Conservation (phyloP, 53 echinoderm and acorn worm genomes). For the Crossaster papposus region DNA sequence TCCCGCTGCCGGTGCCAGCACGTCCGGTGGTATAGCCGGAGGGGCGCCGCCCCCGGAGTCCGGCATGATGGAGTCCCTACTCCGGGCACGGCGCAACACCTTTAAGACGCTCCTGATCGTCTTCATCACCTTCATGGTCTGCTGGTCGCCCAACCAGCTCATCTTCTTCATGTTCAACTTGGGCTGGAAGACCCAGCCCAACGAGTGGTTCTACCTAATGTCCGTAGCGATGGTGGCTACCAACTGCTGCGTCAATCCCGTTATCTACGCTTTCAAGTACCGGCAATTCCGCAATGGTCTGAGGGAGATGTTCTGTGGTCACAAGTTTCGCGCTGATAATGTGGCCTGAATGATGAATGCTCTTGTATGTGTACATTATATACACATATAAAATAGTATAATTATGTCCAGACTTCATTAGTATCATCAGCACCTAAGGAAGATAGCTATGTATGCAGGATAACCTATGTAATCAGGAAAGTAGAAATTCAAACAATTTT, state of each 20-base stretch:
- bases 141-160: constrained; percentile 71
- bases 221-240: constrained; percentile 62
- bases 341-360: not conserved
- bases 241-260: constrained; percentile 61
- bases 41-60: not conserved
- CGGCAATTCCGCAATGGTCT: constrained; percentile 45
- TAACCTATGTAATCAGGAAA: no score
- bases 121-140: constrained; percentile 55
- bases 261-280: constrained; percentile 65
- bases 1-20: not conserved
- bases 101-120: constrained; percentile 67
- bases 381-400: no score
- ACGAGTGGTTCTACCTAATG: constrained; percentile 46
- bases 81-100: constrained; percentile 57
- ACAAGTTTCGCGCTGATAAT: not conserved
- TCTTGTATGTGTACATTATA: no score
- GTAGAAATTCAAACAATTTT: no score
- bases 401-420: no score
- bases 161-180: constrained; percentile 67
- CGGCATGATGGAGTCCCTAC: constrained; percentile 40
- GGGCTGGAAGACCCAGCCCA: constrained; percentile 33
- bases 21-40: not conserved
- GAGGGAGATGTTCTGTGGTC: constrained; percentile 35
- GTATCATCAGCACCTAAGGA: no score
- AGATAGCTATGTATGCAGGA: no score